Percentiles rank a stretch among this genome's conserved stretches.
Conservation (phyloP, 2,797 vertebrate species). For the Champsocephalus gunnari region DNA sequence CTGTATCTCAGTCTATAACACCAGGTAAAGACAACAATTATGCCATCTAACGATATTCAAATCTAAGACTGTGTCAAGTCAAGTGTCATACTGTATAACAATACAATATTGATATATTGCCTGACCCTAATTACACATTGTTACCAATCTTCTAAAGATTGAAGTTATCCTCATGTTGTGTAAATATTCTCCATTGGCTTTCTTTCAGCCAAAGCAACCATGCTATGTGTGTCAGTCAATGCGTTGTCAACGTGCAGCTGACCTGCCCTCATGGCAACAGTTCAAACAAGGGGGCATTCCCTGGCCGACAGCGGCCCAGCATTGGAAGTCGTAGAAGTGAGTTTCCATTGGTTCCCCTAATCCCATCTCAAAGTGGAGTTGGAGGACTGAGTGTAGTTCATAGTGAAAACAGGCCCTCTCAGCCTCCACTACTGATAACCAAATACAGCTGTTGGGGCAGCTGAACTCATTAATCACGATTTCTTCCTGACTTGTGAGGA, state of each 20-base stretch:
- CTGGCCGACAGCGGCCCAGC: background rate
- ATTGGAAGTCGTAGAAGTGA: background rate
- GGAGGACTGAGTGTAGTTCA: constrained; percentile 9
- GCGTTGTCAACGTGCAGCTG: constrained; percentile 3
- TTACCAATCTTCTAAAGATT: background rate
- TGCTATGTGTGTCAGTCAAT: constrained; percentile 12
- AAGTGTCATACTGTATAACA: too few species aligned
- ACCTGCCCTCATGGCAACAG: background rate
- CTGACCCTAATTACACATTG: background rate
- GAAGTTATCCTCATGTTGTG: background rate
- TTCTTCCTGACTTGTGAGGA: constrained; percentile 49
- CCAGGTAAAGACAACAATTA: too few species aligned
- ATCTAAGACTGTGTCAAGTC: too few species aligned
- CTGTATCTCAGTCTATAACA: too few species aligned
- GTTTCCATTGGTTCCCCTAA: background rate
- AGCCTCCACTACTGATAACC: constrained; percentile 55
- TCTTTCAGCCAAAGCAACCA: background rate
- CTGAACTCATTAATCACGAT: constrained; percentile 58
- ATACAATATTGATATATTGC: background rate
- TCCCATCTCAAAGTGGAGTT: background rate
- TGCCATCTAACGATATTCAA: too few species aligned
- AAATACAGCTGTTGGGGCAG: constrained; percentile 62
- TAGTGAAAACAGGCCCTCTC: constrained; percentile 30
- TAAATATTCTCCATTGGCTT: background rate
- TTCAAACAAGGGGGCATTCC: background rate